These are phyloP conservation scores for Megalops cyprinoides DNA, from an alignment of 2,797 vertebrate species.

Conservation along the genomic window DNA sequence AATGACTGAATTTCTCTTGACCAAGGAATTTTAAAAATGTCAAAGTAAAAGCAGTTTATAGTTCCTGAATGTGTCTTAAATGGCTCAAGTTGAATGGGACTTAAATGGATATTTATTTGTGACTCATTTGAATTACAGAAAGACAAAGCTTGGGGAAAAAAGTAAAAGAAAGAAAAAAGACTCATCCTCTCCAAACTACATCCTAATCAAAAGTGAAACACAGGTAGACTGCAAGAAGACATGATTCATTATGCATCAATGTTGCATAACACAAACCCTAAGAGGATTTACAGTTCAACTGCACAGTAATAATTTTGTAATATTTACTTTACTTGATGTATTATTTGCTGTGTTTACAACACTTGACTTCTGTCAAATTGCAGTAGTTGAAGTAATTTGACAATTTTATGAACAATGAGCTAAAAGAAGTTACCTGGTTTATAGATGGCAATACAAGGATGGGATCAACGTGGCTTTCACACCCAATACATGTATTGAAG, in stretches of 20 bases:
- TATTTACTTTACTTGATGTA: neutral
- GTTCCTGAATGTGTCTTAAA: no score
- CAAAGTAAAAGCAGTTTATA: neutral
- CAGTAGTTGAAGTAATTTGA: no score
- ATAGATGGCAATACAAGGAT: no score
- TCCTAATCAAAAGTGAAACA: neutral
- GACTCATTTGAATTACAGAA: no score
- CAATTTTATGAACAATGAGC: neutral
- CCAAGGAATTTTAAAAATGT: neutral
- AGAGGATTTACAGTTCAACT: neutral
- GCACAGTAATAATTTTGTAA: neutral
- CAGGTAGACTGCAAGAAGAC: neutral
- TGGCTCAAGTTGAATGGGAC: no score
- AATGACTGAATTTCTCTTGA: neutral
- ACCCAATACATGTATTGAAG: no score
- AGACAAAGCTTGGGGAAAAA: neutral
- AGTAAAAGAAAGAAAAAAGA: neutral
- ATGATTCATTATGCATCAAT: neutral
- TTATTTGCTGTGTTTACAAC: neutral
- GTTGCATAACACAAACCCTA: neutral
- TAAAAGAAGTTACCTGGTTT: no score
- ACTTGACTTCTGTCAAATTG: no score
- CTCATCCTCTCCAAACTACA: neutral
- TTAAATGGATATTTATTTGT: no score
- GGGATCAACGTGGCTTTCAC: no score